phyloP scores from a whole-genome alignment of 2,113 vertebrate species.

The Microtus montanus region DNA sequence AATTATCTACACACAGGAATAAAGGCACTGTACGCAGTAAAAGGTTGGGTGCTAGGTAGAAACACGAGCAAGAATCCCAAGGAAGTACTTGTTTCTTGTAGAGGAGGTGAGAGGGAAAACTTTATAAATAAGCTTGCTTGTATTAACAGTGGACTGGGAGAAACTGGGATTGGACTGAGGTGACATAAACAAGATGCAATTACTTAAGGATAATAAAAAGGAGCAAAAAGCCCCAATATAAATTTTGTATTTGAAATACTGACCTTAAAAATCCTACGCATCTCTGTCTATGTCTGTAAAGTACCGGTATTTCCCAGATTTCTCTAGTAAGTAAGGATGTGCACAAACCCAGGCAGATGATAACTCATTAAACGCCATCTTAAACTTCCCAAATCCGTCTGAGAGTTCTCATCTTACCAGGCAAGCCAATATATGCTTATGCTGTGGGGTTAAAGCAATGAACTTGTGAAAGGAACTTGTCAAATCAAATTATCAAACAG shows the following conservation, averaged over 20 bases:
- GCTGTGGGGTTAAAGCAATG: conserved; percentile 62
- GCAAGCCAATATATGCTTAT: conserved; percentile 53
- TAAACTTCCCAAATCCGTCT: conserved; percentile 55
- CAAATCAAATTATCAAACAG: conserved; percentile 72
- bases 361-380: conserved; percentile 63
- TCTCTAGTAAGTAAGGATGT: conserved; percentile 48
- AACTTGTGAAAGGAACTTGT: conserved; percentile 60
- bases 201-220: neutral
- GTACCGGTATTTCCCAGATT: conserved; percentile 2
- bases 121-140: neutral
- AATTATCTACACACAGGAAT: neutral
- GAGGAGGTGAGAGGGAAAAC: neutral
- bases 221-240: neutral
- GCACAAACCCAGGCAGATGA: conserved; percentile 17
- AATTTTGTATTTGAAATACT: conserved; percentile 28
- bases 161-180: neutral
- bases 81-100: neutral
- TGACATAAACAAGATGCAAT: neutral
- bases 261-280: neutral
- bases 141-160: neutral
- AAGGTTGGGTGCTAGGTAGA: neutral
- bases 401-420: conserved; percentile 54
- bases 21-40: neutral
- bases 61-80: neutral
- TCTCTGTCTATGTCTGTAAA: neutral